Conservation (phyloP, 2,113 vertebrate species). For the Saccopteryx leptura region DNA sequence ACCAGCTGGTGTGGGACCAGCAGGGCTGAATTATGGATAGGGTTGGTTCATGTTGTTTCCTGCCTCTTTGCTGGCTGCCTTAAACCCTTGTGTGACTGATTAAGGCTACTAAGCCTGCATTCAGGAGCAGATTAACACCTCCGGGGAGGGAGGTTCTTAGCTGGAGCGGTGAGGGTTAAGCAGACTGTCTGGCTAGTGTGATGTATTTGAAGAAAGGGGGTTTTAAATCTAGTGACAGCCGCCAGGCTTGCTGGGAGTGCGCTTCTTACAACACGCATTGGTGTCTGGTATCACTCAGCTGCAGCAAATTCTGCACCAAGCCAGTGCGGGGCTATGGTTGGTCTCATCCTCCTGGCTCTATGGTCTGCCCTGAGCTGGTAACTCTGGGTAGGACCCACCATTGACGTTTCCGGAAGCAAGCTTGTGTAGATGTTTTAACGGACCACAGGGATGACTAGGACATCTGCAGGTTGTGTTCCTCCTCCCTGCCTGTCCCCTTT, state of each 20-base stretch:
- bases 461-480: background rate
- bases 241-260: background rate
- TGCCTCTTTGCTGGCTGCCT: background rate
- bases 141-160: background rate
- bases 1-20: rapidly evolving
- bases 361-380: background rate
- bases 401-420: background rate
- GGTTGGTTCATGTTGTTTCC: background rate
- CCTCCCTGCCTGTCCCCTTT: rapidly evolving
- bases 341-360: too few species aligned
- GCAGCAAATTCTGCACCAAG: too few species aligned
- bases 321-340: too few species aligned
- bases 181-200: background rate
- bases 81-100: background rate
- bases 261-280: rapidly evolving
- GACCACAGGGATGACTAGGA: background rate
- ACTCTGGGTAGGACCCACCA: rapidly evolving
- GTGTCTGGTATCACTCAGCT: background rate
- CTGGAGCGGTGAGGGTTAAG: background rate
- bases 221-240: rapidly evolving
- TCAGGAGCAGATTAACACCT: slow-evolving; percentile 3
- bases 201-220: background rate
- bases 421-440: too few species aligned
- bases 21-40: background rate
- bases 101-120: background rate